Evolutionary conservation across 2,888 invertebrate genomes (phyloP).

Genomic region (Steinernema scapterisci): DNA sequence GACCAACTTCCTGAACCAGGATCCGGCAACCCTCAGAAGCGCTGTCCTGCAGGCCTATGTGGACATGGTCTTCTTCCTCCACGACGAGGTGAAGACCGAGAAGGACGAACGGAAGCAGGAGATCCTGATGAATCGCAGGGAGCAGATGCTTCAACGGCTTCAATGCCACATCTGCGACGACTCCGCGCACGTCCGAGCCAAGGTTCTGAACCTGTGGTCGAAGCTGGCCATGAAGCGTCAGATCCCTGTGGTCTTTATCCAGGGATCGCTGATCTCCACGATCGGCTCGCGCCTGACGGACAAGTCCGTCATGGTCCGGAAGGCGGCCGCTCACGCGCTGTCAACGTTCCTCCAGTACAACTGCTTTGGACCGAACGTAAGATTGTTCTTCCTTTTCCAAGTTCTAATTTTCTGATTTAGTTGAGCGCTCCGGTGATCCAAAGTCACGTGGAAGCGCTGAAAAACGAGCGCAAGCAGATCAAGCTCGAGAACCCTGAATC

Average conservation of each 20-base stretch:
- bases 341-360: slow-evolving; percentile 81
- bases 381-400: neutral
- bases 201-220: slow-evolving; percentile 81
- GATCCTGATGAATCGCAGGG: slow-evolving; percentile 31
- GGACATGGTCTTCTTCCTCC: slow-evolving; percentile 32
- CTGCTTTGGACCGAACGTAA: slow-evolving; percentile 72
- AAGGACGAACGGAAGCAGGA: slow-evolving; percentile 3
- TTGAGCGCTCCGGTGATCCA: neutral
- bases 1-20: slow-evolving; percentile 33
- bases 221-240: slow-evolving; percentile 76
- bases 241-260: slow-evolving; percentile 35
- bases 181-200: slow-evolving; percentile 84
- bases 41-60: slow-evolving; percentile 35
- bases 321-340: slow-evolving; percentile 80
- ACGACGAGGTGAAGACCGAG: slow-evolving; percentile 5
- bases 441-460: neutral
- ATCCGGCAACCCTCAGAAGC: slow-evolving; percentile 36
- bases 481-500: slow-evolving; percentile 29
- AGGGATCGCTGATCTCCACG: slow-evolving; percentile 32
- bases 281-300: slow-evolving; percentile 77
- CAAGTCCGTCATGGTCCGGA: slow-evolving; percentile 82
- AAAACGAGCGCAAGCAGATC: slow-evolving; percentile 14
- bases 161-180: slow-evolving; percentile 81
- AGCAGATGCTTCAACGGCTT: slow-evolving; percentile 31
- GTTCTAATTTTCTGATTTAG: neutral